Evolutionary conservation across 2,113 vertebrate genomes (phyloP).

Genomic region (Hiodon tergisus): DNA sequence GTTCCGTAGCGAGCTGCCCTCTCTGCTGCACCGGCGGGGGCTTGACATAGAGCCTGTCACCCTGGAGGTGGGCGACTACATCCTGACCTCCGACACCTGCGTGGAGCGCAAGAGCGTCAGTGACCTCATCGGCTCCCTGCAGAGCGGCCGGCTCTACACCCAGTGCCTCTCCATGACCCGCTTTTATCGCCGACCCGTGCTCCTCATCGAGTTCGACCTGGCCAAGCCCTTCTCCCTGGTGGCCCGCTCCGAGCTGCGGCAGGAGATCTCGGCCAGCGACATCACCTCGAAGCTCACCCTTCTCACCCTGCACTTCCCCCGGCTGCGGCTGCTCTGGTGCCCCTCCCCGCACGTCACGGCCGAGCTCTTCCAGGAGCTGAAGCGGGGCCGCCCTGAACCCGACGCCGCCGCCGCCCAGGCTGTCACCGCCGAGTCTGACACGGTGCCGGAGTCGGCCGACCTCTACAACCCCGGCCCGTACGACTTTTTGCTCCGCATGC

Average conservation of each 20-base stretch:
- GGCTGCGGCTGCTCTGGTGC: conserved; percentile 89
- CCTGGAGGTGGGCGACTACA: conserved; percentile 90
- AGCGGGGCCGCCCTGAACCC: conserved; percentile 71
- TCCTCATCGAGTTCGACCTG: conserved; percentile 92
- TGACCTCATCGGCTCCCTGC: conserved; percentile 86
- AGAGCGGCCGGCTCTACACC: conserved; percentile 82
- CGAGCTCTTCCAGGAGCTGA: conserved; percentile 85
- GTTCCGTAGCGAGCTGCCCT: conserved; percentile 90
- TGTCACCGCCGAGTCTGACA: conserved; percentile 77
- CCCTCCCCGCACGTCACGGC: conserved; percentile 84
- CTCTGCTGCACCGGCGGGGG: conserved; percentile 84
- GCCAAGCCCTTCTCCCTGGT: conserved; percentile 81
- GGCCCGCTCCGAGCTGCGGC: conserved; percentile 68
- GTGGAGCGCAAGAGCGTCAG: conserved; percentile 93
- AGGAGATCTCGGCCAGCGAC: conserved; percentile 83
- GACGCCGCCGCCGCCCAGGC: conserved; percentile 71
- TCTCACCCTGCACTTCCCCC: conserved; percentile 89
- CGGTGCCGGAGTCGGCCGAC: conserved; percentile 69
- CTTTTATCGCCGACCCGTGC: conserved; percentile 80
- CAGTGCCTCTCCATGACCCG: conserved; percentile 90
- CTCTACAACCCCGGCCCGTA: conserved; percentile 86
- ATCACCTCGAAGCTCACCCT: conserved; percentile 85
- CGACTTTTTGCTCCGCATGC: conserved; percentile 90
- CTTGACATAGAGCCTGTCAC: conserved; percentile 93
- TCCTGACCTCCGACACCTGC: conserved; percentile 84